Evolutionary conservation across 2,888 invertebrate genomes (phyloP).

Genomic region (Drosophila lutescens): DNA sequence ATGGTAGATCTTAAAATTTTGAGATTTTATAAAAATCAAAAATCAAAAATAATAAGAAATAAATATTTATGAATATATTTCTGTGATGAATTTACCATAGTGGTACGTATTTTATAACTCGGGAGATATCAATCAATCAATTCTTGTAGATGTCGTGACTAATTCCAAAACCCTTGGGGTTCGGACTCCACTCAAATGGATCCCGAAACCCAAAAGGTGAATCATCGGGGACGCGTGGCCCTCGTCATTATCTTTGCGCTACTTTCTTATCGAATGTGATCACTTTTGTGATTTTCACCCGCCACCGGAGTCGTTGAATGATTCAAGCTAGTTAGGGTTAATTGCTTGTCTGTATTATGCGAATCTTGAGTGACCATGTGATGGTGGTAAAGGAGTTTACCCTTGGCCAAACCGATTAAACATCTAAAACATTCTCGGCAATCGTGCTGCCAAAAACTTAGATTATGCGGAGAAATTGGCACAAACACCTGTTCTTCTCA

Average conservation of each 20-base stretch:
- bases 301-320: not conserved
- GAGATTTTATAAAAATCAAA: not conserved
- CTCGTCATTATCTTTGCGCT: slow-evolving; percentile 1
- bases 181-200: not conserved
- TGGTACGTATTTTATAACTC: too few relatives aligned
- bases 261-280: slow-evolving; percentile 10
- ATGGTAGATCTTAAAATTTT: not conserved
- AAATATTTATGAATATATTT: too few relatives aligned
- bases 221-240: slow-evolving; percentile 11
- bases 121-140: too few relatives aligned
- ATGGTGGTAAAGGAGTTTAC: not conserved
- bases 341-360: slow-evolving; percentile 1
- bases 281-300: not conserved
- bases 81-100: too few relatives aligned
- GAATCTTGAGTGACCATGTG: slow-evolving; percentile 10
- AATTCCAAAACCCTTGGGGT: not conserved
- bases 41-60: too few relatives aligned
- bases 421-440: not conserved
- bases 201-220: not conserved
- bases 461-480: not conserved
- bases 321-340: not conserved
- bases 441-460: not conserved
- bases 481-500: not conserved
- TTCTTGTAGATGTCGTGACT: slow-evolving; percentile 4
- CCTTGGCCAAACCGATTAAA: not conserved